Evolutionary conservation across 2,797 vertebrate genomes (phyloP).

Genomic region (Orientallactaga sibirica): DNA sequence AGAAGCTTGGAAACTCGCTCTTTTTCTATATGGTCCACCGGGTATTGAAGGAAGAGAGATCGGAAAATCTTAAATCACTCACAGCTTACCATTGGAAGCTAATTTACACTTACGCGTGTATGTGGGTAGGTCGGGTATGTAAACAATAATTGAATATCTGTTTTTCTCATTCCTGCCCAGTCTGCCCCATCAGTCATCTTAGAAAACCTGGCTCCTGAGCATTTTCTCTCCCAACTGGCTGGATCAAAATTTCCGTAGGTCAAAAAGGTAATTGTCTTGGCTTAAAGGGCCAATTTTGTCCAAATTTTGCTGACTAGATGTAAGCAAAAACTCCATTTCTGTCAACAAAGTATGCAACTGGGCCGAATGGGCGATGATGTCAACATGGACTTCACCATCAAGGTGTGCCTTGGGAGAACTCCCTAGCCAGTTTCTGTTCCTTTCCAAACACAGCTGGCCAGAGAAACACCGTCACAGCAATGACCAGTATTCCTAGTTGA

Average conservation of each 20-base stretch:
- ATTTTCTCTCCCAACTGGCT: conserved; percentile 20
- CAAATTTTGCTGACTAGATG: conserved; percentile 70
- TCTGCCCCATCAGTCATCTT: background rate
- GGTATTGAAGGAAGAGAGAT: conserved; percentile 50
- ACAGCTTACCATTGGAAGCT: background rate
- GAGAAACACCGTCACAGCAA: background rate
- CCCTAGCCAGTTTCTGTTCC: background rate
- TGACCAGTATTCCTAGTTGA: background rate
- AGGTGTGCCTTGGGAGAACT: background rate
- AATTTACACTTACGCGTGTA: background rate
- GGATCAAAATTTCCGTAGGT: conserved; percentile 59
- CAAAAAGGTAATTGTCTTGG: conserved; percentile 61
- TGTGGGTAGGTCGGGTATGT: background rate
- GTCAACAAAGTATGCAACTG: conserved; percentile 69
- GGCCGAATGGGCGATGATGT: conserved; percentile 17
- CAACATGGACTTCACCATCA: background rate
- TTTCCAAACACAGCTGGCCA: background rate
- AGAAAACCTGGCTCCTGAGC: conserved; percentile 8
- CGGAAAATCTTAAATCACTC: conserved; percentile 43
- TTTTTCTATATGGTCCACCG: conserved; percentile 8
- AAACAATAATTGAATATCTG: background rate
- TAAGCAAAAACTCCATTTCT: conserved; percentile 66
- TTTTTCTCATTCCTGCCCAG: background rate
- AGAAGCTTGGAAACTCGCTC: conserved; percentile 45
- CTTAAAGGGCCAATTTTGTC: conserved; percentile 35